Evolutionary conservation across 2,888 invertebrate species (phyloP).

Genomic region (Salticus scenicus): DNA sequence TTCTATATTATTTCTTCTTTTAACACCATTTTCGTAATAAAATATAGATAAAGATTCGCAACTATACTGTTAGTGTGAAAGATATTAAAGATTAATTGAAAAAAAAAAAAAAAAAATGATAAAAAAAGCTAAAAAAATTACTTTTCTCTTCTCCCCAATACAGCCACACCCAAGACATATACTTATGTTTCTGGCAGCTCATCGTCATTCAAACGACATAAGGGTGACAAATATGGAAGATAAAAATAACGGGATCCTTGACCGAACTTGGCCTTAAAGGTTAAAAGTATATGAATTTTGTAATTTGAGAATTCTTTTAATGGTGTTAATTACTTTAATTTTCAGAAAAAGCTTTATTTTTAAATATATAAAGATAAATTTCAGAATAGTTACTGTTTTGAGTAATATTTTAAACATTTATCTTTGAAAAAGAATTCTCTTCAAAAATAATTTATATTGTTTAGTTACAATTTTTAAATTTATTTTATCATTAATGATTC

Average conservation of each 20-base stretch:
- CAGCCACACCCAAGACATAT: conserved; percentile 1
- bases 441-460: no score
- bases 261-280: neutral
- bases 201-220: neutral
- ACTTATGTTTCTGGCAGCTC: neutral
- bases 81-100: neutral
- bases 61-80: neutral
- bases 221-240: neutral
- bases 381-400: no score
- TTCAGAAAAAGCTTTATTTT: no score
- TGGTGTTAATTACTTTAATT: no score
- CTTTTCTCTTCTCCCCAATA: neutral
- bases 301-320: no score
- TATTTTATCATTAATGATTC: no score
- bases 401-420: no score
- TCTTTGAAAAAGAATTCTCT: no score
- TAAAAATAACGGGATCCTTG: neutral
- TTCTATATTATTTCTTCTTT: neutral
- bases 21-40: neutral
- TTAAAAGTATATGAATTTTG: neutral
- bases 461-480: no score
- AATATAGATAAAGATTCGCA: neutral
- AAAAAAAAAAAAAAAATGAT: neutral
- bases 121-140: neutral
- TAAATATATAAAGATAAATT: no score